Evolutionary conservation across 1,140 invertebrate species (phyloP), one percentile per base, ranked within the genome.

Genomic region (Nomia melanderi): DNA sequence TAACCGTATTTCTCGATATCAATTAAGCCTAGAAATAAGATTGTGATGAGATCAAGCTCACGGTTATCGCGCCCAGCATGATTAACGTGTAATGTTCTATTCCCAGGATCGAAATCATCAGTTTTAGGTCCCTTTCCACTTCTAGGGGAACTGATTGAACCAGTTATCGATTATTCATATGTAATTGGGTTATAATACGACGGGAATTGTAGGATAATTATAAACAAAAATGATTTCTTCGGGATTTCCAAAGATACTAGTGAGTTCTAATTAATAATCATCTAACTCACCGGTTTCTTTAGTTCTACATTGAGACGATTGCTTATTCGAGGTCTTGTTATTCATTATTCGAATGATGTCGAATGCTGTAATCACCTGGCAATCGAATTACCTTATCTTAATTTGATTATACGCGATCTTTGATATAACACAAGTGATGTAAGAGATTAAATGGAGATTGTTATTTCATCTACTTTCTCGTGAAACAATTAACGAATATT

Each of bases 31-130:
- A 50, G 29, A 47, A 4, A 23, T 47, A 25, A 23, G 23, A 36
- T 8, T 27, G 39, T 70, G 12, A 23, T 66, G 0, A 29, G 67
- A 57, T 44, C 33, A n/a, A n/a, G 75, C 81, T 81, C 76, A 92
- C 92, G 47, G 88, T 90, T 14, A 92, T 88, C 7, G 89, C 88
- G 36, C 91, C 92, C 1, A 92, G 73, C 77, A 91, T 87, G 33
- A 92, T 90, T 36, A 92, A 71, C 3, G 89, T 90, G 56, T 91
- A 91, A 78, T 92, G 92, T 41, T 92, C 91, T 29, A 92, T 91
- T 62, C 89, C 88, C 17, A 92, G 81, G 47, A 92, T 91, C 1
- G 90, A 92, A 8, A 88, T 91, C 82, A 92, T 91, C 20, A 92
- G 72, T 67, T 91, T 92, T 9, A 92, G 80, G 66, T 92, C 91